Base-by-base conservation (phyloP, 2,113 vertebrate genomes). In the Chlorodrepanis virens region DNA sequence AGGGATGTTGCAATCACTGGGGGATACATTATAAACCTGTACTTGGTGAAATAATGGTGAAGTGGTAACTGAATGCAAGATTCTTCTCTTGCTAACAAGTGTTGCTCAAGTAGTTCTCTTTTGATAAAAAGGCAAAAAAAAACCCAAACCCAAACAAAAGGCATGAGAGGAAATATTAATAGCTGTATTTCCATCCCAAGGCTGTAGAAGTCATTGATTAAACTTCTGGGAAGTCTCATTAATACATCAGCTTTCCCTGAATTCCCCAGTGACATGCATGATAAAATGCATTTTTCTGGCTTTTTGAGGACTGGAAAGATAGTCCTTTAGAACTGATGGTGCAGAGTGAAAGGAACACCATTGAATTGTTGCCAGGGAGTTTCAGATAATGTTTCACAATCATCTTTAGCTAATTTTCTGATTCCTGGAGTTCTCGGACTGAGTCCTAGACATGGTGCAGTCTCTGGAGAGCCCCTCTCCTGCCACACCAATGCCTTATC, bases 191-290 rank as follows among this genome's bases (percentile, higher is more conserved):
- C 56, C 25, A 89, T 81, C 81, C 52, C 65, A 57, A 63, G 71
- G 67, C 89, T 70, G 52, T 24, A 93, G 40, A 64, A 94, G 40
- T 93, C 90, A 96, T 42, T 96, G 90, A 93, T 83, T 96, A 93
- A 97, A 92, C 60, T 94, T 94, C 83, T 93, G 70, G 85, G 63
- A 90, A 89, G 53, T 81, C 79, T 97, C 96, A 97, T 97, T 94
- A 96, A 96, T 93, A 94, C 83, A 92, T 23, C 53, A 90, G 59
- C 20, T 92, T 97, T 69, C 70, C 25, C 21, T 87, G 49, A 96
- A 92, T n/a, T 95, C 87, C 60, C 86, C 37, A 61, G 53, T 45
- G 57, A 86, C 67, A 57, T 45, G 53, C 71, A 65, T 50, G 64
- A 70, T 59, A 44, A 94, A 95, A 81, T 2, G 8, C 4, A 8